Evolutionary conservation across 2,797 vertebrate genomes (phyloP).

Genomic region (Pseudotriccus pelzelni): DNA sequence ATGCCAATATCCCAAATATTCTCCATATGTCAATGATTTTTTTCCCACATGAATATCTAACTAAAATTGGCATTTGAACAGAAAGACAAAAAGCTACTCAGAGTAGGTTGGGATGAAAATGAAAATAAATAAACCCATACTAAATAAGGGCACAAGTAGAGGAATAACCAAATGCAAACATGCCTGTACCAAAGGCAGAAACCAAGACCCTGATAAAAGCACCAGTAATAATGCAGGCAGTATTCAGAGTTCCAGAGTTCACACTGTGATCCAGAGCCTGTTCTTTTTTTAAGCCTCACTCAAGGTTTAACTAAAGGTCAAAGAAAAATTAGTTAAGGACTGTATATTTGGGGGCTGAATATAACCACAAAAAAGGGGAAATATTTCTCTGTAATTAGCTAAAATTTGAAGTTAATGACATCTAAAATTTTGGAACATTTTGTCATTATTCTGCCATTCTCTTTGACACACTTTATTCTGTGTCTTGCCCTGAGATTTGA

Average conservation of each 20-base stretch:
- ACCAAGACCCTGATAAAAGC: background rate
- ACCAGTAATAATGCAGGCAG: background rate
- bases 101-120: background rate
- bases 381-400: background rate
- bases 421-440: background rate
- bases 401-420: background rate
- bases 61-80: background rate
- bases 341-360: background rate
- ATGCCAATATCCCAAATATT: slow-evolving; percentile 2
- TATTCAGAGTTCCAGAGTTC: background rate
- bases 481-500: background rate
- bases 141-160: background rate
- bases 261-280: background rate
- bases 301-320: background rate
- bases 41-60: background rate
- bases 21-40: background rate
- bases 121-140: background rate
- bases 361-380: background rate
- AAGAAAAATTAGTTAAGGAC: background rate
- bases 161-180: background rate
- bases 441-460: background rate
- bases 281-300: background rate
- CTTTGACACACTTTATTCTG: background rate
- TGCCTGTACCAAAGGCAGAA: background rate
- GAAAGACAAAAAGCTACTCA: background rate